Evolutionary conservation across 1,140 invertebrate species (phyloP).

Genomic region (Brachystomella parvula): DNA sequence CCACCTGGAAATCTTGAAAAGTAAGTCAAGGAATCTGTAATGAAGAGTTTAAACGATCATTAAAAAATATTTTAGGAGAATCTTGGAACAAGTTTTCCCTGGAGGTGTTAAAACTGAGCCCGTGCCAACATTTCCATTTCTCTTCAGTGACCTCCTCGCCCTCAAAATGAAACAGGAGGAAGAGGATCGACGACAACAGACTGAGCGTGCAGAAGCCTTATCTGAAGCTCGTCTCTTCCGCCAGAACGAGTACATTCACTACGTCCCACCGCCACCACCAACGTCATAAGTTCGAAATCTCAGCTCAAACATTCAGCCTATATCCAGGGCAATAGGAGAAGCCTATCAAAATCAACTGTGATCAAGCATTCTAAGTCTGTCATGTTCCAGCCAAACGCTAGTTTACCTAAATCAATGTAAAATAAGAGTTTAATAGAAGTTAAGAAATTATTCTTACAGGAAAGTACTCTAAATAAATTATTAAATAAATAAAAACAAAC

Average conservation of each 20-base stretch:
- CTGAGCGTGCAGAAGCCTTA: too few species aligned
- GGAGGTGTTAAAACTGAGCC: not conserved
- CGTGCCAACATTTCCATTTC: not conserved
- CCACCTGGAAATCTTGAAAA: not conserved
- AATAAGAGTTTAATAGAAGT: not conserved
- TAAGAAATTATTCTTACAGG: slow-evolving; percentile 12
- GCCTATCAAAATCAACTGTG: not conserved
- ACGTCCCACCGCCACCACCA: too few species aligned
- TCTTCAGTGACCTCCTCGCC: not conserved
- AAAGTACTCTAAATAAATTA: not conserved
- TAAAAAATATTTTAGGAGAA: not conserved
- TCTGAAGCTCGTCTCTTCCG: too few species aligned
- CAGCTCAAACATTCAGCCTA: too few species aligned
- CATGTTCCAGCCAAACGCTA: not conserved
- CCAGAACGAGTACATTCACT: too few species aligned
- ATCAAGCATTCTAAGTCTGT: not conserved
- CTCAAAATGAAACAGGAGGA: not conserved
- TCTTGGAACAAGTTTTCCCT: not conserved
- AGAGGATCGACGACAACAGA: too few species aligned
- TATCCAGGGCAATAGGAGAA: too few species aligned
- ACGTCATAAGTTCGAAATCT: too few species aligned
- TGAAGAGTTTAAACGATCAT: not conserved
- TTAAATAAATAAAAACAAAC: slow-evolving; percentile 15
- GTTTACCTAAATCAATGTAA: not conserved
- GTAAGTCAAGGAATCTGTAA: not conserved